Conservation (phyloP, 37 sponge, comb jelly and placozoan genomes). For the Petrosia ficiformis region DNA sequence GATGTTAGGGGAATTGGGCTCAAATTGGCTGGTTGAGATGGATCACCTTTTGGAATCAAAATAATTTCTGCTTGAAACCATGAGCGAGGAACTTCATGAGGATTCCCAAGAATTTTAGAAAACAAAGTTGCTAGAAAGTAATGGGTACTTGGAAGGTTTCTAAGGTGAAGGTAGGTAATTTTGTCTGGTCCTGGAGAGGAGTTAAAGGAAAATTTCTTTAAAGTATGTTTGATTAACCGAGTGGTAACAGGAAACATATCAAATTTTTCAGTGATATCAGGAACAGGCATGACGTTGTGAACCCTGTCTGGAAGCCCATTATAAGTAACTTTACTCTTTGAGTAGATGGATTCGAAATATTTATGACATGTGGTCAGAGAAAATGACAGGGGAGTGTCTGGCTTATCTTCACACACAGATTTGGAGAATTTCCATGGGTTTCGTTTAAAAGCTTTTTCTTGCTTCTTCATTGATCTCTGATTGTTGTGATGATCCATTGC, state of each 20-base stretch:
- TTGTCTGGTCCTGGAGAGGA: conserved; percentile 36
- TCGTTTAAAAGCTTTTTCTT: too few relatives aligned
- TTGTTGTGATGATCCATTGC: too few relatives aligned
- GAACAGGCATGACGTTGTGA: too few relatives aligned
- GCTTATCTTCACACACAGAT: too few relatives aligned
- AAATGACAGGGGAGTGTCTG: too few relatives aligned
- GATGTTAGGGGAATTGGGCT: conserved; percentile 14
- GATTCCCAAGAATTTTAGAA: conserved; percentile 28
- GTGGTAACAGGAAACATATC: too few relatives aligned
- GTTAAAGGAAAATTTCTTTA: conserved; percentile 11
- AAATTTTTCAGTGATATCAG: conserved; percentile 11
- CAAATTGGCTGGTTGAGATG: background rate
- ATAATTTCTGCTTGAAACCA: conserved; percentile 29
- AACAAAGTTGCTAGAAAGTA: conserved; percentile 41
- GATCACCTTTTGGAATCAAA: background rate
- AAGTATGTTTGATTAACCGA: background rate
- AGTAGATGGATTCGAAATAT: too few relatives aligned
- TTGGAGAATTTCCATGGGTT: too few relatives aligned
- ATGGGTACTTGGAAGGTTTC: conserved; percentile 24
- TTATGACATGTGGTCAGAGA: too few relatives aligned
- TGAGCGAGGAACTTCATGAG: background rate
- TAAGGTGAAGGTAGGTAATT: conserved; percentile 26
- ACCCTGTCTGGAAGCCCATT: too few relatives aligned
- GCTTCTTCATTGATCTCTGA: too few relatives aligned
- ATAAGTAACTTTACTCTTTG: too few relatives aligned